Evolutionary conservation across 2,888 invertebrate genomes (phyloP).

Genomic region (Oxycera nigricornis): DNA sequence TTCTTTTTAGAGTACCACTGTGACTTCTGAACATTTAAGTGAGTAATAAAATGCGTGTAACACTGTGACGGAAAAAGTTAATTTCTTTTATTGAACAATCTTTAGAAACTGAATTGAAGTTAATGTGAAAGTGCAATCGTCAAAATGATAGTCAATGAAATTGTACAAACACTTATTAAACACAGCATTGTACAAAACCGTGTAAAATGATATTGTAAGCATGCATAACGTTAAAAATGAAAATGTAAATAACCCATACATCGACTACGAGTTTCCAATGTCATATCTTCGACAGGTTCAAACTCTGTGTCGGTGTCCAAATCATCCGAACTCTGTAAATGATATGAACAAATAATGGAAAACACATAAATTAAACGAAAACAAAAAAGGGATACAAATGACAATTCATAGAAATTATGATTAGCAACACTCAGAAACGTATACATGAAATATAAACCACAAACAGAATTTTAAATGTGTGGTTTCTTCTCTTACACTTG

Average conservation of each 20-base stretch:
- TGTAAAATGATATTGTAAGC: conserved; percentile 43
- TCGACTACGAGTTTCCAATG: conserved; percentile 71
- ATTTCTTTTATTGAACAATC: no score
- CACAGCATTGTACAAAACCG: not conserved
- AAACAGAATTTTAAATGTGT: not conserved
- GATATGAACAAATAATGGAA: conserved; percentile 45
- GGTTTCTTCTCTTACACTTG: conserved; percentile 80
- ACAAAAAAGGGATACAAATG: not conserved
- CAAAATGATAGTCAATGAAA: no score
- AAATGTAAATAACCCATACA: conserved; percentile 63
- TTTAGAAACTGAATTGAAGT: no score
- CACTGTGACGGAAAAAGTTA: no score
- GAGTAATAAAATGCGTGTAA: no score
- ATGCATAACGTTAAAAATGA: conserved; percentile 43
- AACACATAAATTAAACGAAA: conserved; percentile 45
- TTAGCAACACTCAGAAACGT: conserved; percentile 7
- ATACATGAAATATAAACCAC: not conserved
- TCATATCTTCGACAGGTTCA: conserved; percentile 73
- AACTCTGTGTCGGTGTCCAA: conserved; percentile 74
- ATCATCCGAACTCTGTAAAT: conserved; percentile 70
- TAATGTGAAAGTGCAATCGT: no score
- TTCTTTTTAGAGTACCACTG: no score
- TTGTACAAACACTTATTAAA: no score
- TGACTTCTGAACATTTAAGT: no score
- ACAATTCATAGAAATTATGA: not conserved